phyloP scores from a whole-genome alignment of 1,140 invertebrate genomes.

The Hestina assimilis region DNA sequence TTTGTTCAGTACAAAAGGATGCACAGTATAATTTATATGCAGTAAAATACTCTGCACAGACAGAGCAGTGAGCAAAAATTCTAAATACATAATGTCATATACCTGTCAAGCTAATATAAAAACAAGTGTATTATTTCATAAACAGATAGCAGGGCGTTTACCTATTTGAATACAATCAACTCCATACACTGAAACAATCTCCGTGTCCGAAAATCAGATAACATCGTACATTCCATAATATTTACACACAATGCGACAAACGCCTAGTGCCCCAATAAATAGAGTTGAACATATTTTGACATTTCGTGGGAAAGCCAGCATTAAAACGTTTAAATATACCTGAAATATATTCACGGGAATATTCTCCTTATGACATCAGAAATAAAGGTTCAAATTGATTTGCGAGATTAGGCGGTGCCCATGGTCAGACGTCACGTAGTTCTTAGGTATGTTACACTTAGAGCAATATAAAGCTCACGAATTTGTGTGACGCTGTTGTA shows the following conservation, averaged over 20 bases:
- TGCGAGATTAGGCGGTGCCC: neutral
- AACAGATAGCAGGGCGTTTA: conserved; percentile 31
- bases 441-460: conserved; percentile 32
- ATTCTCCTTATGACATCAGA: neutral
- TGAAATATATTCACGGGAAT: neutral
- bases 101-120: neutral
- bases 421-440: conserved; percentile 29
- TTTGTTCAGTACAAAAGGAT: too few species aligned
- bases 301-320: conserved; percentile 53
- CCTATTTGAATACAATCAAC: conserved; percentile 63
- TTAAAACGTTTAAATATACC: conserved; percentile 16
- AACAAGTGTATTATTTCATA: conserved; percentile 8
- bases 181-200: conserved; percentile 35
- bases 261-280: conserved; percentile 48
- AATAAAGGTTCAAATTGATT: neutral
- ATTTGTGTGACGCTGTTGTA: conserved; percentile 26
- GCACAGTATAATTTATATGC: too few species aligned
- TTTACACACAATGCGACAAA: conserved; percentile 60
- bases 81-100: too few species aligned
- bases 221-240: conserved; percentile 53
- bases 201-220: conserved; percentile 49
- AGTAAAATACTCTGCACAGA: too few species aligned
- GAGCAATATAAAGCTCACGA: conserved; percentile 35
- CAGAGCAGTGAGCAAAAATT: too few species aligned
- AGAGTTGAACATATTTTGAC: conserved; percentile 54